Evolutionary conservation across 1,140 invertebrate genomes (phyloP).

Genomic region (Holotrichia oblita): DNA sequence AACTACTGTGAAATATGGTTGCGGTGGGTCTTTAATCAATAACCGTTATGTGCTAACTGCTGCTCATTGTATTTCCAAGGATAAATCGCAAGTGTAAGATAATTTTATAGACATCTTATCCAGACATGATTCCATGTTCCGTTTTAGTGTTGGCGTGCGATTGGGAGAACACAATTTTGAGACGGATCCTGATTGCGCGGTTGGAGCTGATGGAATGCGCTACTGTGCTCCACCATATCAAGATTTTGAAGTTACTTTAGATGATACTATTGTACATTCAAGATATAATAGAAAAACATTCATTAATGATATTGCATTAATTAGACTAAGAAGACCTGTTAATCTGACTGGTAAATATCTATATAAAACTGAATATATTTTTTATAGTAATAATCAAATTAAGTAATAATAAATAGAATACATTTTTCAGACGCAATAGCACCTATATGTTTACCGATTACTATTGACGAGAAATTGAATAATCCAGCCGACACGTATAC

Average conservation of each 20-base stretch:
- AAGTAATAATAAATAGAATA: too few relatives aligned
- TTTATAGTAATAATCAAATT: too few relatives aligned
- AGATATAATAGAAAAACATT: slow-evolving; percentile 62
- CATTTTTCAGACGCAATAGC: slow-evolving; percentile 15
- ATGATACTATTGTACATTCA: slow-evolving; percentile 64
- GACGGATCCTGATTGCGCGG: slow-evolving; percentile 69
- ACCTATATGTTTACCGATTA: slow-evolving; percentile 26
- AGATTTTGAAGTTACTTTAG: slow-evolving; percentile 64
- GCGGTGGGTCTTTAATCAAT: slow-evolving; percentile 73
- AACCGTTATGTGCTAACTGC: slow-evolving; percentile 75
- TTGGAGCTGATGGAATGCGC: slow-evolving; percentile 52
- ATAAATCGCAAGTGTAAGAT: slow-evolving; percentile 53
- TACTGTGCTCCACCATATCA: slow-evolving; percentile 67
- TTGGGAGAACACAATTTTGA: slow-evolving; percentile 71
- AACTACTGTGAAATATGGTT: slow-evolving; percentile 62
- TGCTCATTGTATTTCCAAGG: slow-evolving; percentile 70
- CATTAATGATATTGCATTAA: slow-evolving; percentile 71
- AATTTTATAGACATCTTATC: neutral
- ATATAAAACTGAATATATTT: neutral
- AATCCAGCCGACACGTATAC: neutral
- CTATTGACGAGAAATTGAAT: neutral
- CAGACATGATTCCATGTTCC: slow-evolving; percentile 12
- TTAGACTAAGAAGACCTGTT: slow-evolving; percentile 62
- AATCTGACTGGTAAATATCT: neutral
- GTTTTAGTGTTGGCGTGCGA: slow-evolving; percentile 64